Evolutionary conservation across 1,140 invertebrate species (phyloP).

Genomic region (Tetragonula clypearis): DNA sequence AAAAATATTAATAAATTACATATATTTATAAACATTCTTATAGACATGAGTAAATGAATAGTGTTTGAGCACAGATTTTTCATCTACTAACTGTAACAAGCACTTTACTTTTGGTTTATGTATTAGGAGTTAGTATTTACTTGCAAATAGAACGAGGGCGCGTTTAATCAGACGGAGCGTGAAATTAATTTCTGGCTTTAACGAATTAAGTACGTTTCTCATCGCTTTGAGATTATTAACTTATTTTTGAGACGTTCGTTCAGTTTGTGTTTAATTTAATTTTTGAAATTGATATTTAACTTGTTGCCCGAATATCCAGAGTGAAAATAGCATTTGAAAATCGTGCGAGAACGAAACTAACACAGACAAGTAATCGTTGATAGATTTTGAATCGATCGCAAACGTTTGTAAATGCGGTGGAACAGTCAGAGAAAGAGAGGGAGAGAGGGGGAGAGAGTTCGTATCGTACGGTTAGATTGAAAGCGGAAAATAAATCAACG

Average conservation of each 20-base stretch:
- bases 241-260: background rate
- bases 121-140: background rate
- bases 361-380: background rate
- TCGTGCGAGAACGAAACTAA: background rate
- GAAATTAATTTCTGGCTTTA: background rate
- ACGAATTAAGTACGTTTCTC: background rate
- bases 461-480: slow-evolving; percentile 5
- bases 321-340: background rate
- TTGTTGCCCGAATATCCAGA: background rate
- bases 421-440: background rate
- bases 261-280: background rate
- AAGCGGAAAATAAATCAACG: slow-evolving; percentile 28
- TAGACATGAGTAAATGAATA: too few species aligned
- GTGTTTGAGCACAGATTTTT: too few species aligned
- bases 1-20: background rate
- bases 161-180: background rate
- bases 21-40: too few species aligned
- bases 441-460: background rate
- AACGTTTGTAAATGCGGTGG: background rate
- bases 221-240: background rate
- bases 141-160: background rate
- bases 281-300: background rate
- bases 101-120: background rate
- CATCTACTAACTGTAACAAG: too few species aligned
- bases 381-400: slow-evolving; percentile 7